A percentile compares a stretch with the other conserved stretches of the same genome.
Evolutionary conservation across 2,888 invertebrate genomes (phyloP).

Genomic region (Mactromeris polynyma): DNA sequence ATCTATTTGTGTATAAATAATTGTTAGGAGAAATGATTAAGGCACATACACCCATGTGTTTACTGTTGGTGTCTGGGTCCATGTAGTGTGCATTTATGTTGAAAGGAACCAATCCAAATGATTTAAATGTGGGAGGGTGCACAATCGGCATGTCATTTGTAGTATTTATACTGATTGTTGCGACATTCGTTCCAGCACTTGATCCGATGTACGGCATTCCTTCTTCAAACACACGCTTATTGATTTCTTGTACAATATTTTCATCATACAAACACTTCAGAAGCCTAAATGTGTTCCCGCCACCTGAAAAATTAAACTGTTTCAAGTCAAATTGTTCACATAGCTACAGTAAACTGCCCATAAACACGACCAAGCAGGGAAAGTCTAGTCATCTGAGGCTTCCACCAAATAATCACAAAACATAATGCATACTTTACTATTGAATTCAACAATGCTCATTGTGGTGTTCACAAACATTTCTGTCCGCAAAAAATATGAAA

Average conservation of each 20-base stretch:
- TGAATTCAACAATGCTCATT: too few species aligned
- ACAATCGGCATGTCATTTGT: constrained; percentile 96
- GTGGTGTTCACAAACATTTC: too few species aligned
- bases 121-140: constrained; percentile 92
- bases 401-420: too few species aligned
- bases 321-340: too few species aligned
- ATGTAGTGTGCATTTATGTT: constrained; percentile 95
- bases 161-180: constrained; percentile 93
- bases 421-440: too few species aligned
- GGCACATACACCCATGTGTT: constrained; percentile 90
- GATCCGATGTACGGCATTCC: constrained; percentile 92
- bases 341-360: too few species aligned
- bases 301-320: constrained; percentile 68
- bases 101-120: constrained; percentile 92
- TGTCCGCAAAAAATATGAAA: too few species aligned
- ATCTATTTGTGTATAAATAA: too few species aligned
- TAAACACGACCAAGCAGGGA: too few species aligned
- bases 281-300: constrained; percentile 75
- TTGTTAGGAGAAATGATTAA: not conserved
- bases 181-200: constrained; percentile 94
- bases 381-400: too few species aligned
- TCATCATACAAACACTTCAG: constrained; percentile 75
- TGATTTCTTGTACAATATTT: constrained; percentile 68
- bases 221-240: constrained; percentile 85
- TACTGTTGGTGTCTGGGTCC: constrained; percentile 90